Evolutionary conservation across 1,140 invertebrate genomes (phyloP).

Genomic region (Zaprionus ghesquierei): DNA sequence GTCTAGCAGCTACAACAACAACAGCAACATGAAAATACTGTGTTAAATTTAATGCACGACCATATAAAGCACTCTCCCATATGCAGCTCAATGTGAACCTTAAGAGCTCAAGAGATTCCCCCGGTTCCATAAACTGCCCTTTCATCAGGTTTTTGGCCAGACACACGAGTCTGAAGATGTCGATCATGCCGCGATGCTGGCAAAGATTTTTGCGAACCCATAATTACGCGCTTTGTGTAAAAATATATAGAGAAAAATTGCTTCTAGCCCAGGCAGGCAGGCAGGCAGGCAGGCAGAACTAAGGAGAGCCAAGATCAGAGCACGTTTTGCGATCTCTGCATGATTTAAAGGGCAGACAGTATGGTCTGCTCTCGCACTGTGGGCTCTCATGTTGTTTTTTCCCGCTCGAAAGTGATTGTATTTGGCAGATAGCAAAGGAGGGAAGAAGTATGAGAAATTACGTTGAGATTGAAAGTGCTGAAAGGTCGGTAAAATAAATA

Average conservation of each 20-base stretch:
- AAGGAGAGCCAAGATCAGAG: slow-evolving; percentile 39
- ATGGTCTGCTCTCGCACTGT: neutral
- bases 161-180: slow-evolving; percentile 43
- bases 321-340: slow-evolving; percentile 58
- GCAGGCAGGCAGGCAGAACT: neutral
- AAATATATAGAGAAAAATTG: slow-evolving; percentile 40
- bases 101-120: slow-evolving; percentile 18
- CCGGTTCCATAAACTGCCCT: slow-evolving; percentile 53
- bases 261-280: neutral
- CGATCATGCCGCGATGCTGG: slow-evolving; percentile 61
- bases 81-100: slow-evolving; percentile 21
- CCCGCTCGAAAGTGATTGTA: slow-evolving; percentile 69
- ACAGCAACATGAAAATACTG: slow-evolving; percentile 40
- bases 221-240: slow-evolving; percentile 61
- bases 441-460: neutral
- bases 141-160: slow-evolving; percentile 58
- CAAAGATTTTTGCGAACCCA: slow-evolving; percentile 66
- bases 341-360: slow-evolving; percentile 70
- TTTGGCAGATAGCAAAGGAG: slow-evolving; percentile 47
- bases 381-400: slow-evolving; percentile 30
- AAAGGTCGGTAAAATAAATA: slow-evolving; percentile 10
- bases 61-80: slow-evolving; percentile 46
- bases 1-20: slow-evolving; percentile 35
- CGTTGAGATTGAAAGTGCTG: slow-evolving; percentile 26
- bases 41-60: slow-evolving; percentile 76